phyloP scores from a whole-genome alignment of 2,113 vertebrate species.

The Xyliphius kryptos region DNA sequence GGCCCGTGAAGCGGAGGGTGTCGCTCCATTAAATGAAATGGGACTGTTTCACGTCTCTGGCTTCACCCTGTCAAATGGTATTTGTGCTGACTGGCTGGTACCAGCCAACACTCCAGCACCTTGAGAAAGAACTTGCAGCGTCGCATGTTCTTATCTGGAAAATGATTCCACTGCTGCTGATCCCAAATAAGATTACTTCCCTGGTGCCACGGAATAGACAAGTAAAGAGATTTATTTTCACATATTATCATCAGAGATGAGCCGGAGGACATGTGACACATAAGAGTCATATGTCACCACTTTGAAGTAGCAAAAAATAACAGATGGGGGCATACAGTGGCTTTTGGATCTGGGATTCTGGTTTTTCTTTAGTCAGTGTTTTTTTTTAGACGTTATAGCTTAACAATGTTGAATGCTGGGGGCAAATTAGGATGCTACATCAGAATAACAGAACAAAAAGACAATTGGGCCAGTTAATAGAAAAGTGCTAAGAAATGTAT shows the following conservation, averaged over 20 bases:
- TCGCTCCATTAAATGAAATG: constrained; percentile 52
- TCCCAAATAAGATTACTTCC: constrained; percentile 65
- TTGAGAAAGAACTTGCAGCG: constrained; percentile 58
- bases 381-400: no score
- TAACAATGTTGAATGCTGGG: no score
- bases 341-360: no score
- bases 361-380: no score
- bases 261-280: constrained; percentile 25
- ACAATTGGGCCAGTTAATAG: no score
- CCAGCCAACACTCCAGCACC: constrained; percentile 49
- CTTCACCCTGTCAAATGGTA: constrained; percentile 41
- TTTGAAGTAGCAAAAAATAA: neutral
- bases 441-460: no score
- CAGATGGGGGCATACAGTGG: neutral
- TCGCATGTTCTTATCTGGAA: constrained; percentile 59
- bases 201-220: constrained; percentile 56
- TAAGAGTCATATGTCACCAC: constrained; percentile 12
- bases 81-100: constrained; percentile 56
- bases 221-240: constrained; percentile 59
- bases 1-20: constrained; percentile 35
- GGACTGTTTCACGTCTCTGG: constrained; percentile 17
- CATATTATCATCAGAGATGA: constrained; percentile 50
- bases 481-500: no score
- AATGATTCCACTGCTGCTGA: constrained; percentile 56
- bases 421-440: no score